Conservation (phyloP, 2,113 vertebrate species). For the Corythornis cristatus region DNA sequence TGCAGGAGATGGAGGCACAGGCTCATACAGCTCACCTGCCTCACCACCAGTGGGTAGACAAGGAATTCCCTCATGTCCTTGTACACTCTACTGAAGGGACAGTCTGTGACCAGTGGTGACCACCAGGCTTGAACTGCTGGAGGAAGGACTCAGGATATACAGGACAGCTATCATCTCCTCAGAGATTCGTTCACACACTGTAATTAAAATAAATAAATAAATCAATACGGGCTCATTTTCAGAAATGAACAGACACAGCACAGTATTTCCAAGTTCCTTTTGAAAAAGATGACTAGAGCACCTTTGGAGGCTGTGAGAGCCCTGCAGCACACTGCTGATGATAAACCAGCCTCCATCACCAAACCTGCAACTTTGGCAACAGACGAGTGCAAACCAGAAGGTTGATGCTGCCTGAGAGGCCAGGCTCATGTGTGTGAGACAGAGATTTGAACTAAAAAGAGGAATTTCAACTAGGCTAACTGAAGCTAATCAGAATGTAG, state of each 20-base stretch:
- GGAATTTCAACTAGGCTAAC: neutral
- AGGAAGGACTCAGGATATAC: neutral
- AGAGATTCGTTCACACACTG: neutral
- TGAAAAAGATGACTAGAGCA: neutral
- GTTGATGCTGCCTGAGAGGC: neutral
- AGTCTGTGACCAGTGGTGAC: neutral
- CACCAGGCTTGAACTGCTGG: neutral
- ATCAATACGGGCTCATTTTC: neutral
- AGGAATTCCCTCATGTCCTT: neutral
- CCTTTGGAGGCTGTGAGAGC: neutral
- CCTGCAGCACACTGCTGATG: neutral
- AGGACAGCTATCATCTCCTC: neutral
- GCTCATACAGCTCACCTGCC: neutral
- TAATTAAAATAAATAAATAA: neutral
- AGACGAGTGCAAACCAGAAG: neutral
- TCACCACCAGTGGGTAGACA: no score
- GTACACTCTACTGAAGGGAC: neutral
- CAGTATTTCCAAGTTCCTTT: neutral
- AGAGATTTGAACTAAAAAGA: neutral
- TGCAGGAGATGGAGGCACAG: neutral
- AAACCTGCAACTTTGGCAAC: neutral
- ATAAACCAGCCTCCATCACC: neutral
- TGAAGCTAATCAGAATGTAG: neutral
- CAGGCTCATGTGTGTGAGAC: neutral
- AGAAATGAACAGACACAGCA: neutral